Base-by-base conservation (phyloP, 2,888 invertebrate genomes). In the Tenthredo mesomela region DNA sequence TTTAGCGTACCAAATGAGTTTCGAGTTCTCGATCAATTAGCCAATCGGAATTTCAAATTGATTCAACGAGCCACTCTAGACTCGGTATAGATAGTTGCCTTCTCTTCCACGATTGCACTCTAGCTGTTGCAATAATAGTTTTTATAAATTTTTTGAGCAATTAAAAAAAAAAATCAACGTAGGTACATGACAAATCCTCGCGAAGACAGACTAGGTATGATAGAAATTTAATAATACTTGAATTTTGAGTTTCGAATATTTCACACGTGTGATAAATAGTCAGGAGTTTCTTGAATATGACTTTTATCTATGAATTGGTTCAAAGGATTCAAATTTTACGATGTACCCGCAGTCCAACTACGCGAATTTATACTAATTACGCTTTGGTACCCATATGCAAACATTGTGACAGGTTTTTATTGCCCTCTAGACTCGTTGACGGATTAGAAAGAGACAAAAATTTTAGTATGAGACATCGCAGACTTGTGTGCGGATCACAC, bases 1-100 rank as follows among this genome's bases (percentile, higher is more conserved):
- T 77, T 77, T 77, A 50, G 33, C 77, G 77, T 77, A 77, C 54
- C 77, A 77, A 77, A 77, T 77, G 25, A 77, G 50, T 54, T 54
- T 54, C 54, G 50, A 77, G 50, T 77, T 77, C 77, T 3, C n/a
- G 77, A 77, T 77, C 77, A 77, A 77, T 77, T 54, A 77, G 54
- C 77, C 77, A 54, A 33, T 54, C 29, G 54, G 77, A 77, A 50
- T 50, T 77, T 77, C 47, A 54, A 77, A 50, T 77, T 6, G 25
- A 77, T 77, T 54, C 33, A 77, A 50, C 77, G 77, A 77, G 50
- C 50, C 29, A 25, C 50, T 77, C 50, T 18, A 12, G 1, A 15
- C 25, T 25, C 33, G 18, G 21, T 33, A 18, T 0, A 7, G 1
- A n/a, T 54, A 54, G 54, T 54, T n/a, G n/a, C 0, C 18, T 54